phyloP scores from a whole-genome alignment of 2,797 vertebrate species.

The Mallotus villosus region DNA sequence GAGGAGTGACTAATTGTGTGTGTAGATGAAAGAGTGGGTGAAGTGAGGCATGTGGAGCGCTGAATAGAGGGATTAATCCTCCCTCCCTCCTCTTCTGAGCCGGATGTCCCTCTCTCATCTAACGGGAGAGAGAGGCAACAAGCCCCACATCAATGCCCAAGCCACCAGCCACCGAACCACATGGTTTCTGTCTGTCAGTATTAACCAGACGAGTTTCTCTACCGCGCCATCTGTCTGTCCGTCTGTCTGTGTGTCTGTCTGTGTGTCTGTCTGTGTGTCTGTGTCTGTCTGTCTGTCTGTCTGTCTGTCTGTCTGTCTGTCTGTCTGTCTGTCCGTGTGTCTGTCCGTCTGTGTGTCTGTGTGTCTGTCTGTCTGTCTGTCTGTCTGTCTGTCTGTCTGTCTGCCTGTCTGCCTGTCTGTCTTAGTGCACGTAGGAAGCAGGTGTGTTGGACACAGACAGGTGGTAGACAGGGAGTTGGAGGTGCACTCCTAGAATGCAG shows the following conservation, averaged over 20 bases:
- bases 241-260: not conserved
- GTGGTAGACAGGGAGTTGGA: not conserved
- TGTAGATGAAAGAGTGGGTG: constrained; percentile 45
- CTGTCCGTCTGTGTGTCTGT: too few relatives aligned
- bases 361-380: too few relatives aligned
- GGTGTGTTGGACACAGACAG: not conserved
- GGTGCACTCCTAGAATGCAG: not conserved
- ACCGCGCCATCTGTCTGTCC: constrained; percentile 13
- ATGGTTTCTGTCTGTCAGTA: constrained; percentile 35
- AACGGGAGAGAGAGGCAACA: constrained; percentile 11
- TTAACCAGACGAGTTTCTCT: not conserved
- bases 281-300: too few relatives aligned
- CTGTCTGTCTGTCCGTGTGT: too few relatives aligned
- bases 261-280: too few relatives aligned
- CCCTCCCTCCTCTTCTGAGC: constrained; percentile 15
- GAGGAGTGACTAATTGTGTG: constrained; percentile 58
- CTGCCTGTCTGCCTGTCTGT: too few relatives aligned
- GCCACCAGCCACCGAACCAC: constrained; percentile 14
- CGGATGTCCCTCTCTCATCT: constrained; percentile 1
- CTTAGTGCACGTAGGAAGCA: not conserved
- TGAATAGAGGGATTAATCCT: constrained; percentile 59
- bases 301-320: too few relatives aligned
- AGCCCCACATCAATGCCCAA: not conserved
- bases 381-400: too few relatives aligned
- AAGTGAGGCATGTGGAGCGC: constrained; percentile 56